Evolutionary conservation across 2,797 vertebrate species (phyloP).

Genomic region (Spea hammondii): DNA sequence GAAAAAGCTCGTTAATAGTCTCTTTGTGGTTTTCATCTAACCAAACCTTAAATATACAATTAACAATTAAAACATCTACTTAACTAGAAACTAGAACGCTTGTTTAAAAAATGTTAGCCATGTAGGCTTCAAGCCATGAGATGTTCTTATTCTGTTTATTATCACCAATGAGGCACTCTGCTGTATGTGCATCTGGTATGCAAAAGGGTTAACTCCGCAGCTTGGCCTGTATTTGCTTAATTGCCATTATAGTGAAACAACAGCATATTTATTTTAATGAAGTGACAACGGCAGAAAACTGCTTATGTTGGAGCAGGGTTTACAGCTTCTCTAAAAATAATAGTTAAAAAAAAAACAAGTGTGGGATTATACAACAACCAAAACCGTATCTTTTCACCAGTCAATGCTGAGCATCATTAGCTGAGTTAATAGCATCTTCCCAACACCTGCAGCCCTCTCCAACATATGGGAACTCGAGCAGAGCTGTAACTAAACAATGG

Average conservation of each 20-base stretch:
- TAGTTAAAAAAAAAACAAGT: constrained; percentile 5
- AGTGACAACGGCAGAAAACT: neutral
- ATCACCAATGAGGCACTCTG: neutral
- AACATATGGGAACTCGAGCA: neutral
- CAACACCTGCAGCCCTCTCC: constrained; percentile 30
- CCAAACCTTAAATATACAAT: too few relatives aligned
- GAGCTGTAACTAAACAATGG: constrained; percentile 1
- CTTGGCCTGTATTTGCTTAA: neutral
- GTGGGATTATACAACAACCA: constrained; percentile 7
- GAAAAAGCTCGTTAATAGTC: too few relatives aligned
- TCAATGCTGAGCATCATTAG: constrained; percentile 38
- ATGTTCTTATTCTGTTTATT: neutral
- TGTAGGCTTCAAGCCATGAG: too few relatives aligned
- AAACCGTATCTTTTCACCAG: constrained; percentile 6
- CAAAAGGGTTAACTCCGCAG: too few relatives aligned
- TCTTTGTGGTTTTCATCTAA: too few relatives aligned
- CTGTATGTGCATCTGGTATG: neutral
- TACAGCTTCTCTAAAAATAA: constrained; percentile 31
- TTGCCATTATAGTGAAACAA: neutral
- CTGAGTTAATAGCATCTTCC: constrained; percentile 39
- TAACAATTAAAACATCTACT: too few relatives aligned
- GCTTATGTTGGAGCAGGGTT: constrained; percentile 6
- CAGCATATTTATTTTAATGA: constrained; percentile 1
- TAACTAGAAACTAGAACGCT: too few relatives aligned
- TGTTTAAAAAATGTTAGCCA: too few relatives aligned